phyloP scores from a whole-genome alignment of 2,113 vertebrate species.

The Paradoxurus hermaphroditus region DNA sequence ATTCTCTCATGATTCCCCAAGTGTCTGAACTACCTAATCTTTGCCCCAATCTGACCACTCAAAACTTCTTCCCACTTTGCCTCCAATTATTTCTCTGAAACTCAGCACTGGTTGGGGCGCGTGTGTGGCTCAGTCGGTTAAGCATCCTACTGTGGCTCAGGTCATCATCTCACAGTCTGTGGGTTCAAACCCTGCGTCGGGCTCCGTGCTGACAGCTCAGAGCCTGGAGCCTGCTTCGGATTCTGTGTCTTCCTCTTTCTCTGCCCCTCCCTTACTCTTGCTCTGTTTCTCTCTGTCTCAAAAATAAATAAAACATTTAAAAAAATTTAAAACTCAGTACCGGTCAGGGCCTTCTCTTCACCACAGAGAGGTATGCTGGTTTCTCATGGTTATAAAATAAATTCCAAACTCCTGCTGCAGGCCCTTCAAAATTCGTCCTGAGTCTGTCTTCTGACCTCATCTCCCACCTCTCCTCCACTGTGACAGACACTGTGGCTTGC shows the following conservation, averaged over 20 bases:
- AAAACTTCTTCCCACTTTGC: background rate
- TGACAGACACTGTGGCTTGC: background rate
- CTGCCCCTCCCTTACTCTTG: too few species aligned
- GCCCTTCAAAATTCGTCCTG: background rate
- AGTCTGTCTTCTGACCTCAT: background rate
- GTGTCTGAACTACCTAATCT: background rate
- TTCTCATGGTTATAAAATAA: background rate
- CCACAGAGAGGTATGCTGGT: background rate
- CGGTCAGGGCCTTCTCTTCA: background rate
- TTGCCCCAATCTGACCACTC: background rate
- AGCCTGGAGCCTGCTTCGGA: too few species aligned
- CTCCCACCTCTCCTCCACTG: background rate
- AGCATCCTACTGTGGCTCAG: too few species aligned
- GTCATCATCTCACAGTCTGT: too few species aligned
- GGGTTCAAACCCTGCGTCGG: too few species aligned
- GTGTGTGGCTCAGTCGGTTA: too few species aligned
- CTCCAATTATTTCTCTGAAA: background rate
- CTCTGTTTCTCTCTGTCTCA: too few species aligned
- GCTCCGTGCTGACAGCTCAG: too few species aligned
- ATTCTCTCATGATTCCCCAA: background rate
- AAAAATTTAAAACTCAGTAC: background rate
- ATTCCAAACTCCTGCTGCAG: background rate
- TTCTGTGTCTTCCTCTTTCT: too few species aligned
- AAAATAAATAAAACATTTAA: too few species aligned
- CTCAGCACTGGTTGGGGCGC: background rate